Base-by-base conservation (phyloP, 2,113 vertebrate genomes). In the Falco punctatus region DNA sequence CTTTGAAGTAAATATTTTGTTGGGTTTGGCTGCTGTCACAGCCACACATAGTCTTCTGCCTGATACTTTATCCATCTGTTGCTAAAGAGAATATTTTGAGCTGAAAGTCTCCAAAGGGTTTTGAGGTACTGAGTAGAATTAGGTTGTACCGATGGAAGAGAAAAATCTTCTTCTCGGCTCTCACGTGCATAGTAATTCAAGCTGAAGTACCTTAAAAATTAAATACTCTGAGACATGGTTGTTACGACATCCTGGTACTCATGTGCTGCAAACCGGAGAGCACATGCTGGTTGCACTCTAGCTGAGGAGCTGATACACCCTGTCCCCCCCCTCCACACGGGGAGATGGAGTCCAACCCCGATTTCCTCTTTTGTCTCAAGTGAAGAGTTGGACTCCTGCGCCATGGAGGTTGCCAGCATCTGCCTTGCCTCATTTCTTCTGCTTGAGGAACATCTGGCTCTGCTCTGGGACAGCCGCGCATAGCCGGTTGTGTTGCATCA, bases 1-100 rank as follows among this genome's bases (percentile, higher is more conserved):
- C 95, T 96, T 90, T 87, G 94, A 95, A 94, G 78, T 80, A 94
- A 95, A 96, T 44, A 30, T 87, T 71, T 95, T 96, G 91, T 94
- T 96, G 87, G 87, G 52, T 57, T 97, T 96, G 96, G 96, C 96
- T 72, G 52, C 89, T 90, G 44, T 57, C 78, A 44, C 61, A 91
- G 77, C 91, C 91, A 69, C 91, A 82, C 65, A 5, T 48, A 1
- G 14, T 75, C 70, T 57, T 75, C 84, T 72, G 89, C 90, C 66
- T 96, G 92, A 90, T 87, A 79, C 54, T 87, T 95, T 88, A 89
- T 92, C 89, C 96, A 91, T 93, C 91, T 97, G 96, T 78, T 77
- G 81, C 66, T 89, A 2, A 23, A 42, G 64, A 13, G 91, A 84
- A 10, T 44, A 13, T 52, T 66, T 81, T 40, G 54, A 84, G 32